Evolutionary conservation across 2,888 invertebrate species (phyloP).

Genomic region (Ptychoptera albimana): DNA sequence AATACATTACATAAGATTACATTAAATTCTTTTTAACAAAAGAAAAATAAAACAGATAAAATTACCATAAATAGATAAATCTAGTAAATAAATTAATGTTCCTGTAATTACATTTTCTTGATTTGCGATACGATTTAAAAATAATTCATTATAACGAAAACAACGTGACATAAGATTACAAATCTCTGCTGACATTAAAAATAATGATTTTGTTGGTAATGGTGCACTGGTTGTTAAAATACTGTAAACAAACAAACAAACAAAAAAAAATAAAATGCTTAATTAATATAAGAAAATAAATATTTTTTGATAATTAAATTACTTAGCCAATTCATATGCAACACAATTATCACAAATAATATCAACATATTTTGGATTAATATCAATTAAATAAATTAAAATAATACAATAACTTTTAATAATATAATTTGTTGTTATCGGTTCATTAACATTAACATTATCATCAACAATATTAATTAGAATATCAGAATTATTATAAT

Average conservation of each 20-base stretch:
- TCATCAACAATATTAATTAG: background rate
- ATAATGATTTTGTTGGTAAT: constrained; percentile 10
- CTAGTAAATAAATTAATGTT: constrained; percentile 7
- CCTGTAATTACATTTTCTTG: constrained; percentile 17
- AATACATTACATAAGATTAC: too few relatives aligned
- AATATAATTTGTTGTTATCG: constrained; percentile 8
- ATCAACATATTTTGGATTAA: constrained; percentile 3
- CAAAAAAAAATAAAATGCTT: background rate
- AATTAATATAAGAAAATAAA: background rate
- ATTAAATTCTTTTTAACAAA: too few relatives aligned
- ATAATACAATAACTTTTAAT: constrained; percentile 10
- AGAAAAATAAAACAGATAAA: background rate
- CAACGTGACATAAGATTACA: constrained; percentile 21
- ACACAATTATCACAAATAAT: constrained; percentile 1
- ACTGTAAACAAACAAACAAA: background rate
- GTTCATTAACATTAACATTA: background rate
- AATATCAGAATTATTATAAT: constrained; percentile 8
- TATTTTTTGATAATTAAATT: too few relatives aligned
- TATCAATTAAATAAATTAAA: constrained; percentile 8
- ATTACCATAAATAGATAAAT: constrained; percentile 9
- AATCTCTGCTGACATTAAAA: constrained; percentile 19
- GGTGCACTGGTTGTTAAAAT: constrained; percentile 16
- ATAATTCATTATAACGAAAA: constrained; percentile 13
- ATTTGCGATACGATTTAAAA: constrained; percentile 19
- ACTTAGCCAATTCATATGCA: too few relatives aligned